Base-by-base conservation (phyloP, 2,113 vertebrate species). In the Oreochromis niloticus region DNA sequence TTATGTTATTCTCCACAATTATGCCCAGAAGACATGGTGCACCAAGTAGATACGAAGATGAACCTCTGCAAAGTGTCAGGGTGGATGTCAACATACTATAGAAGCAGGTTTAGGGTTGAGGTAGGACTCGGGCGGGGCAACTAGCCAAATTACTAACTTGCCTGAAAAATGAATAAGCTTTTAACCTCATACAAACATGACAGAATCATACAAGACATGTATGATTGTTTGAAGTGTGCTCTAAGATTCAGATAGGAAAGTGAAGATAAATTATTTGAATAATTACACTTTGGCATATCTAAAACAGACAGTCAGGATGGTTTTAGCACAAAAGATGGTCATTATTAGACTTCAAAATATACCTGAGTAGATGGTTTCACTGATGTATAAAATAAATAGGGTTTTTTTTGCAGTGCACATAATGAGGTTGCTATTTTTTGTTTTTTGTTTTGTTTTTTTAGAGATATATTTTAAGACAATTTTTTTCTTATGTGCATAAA, bases 261-360 rank as follows among this genome's bases (percentile, higher is more conserved):
- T 4, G 46, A 43, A 79, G 61, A 22, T 17, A 30, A 56, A 87
- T 55, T 61, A 13, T 85, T 79, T 48, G 61, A 89, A 89, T 91
- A 89, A 90, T 91, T 88, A 90, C 59, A 86, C 82, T 61, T 50
- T 14, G 66, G 59, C 59, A 85, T 87, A 85, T 86, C 66, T 56
- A 52, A 89, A 84, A 56, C 27, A 61, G 19, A 79, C 87, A 34
- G 9, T 88, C 32, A 48, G 32, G 14, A 85, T 48, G 22, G 56
- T 6, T 55, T 85, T 32, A 81, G 14, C 75, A 75, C 54, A 88
- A 34, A 55, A 83, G 24, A 12, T 41, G 46, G 39, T 43, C 3
- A 6, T 66, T 85, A 56, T 46, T 34, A 34, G 43, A 52, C 75
- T 83, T 17, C 16, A 90, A 85, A 52, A 89, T 39, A 82, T 34